Evolutionary conservation across 2,113 vertebrate species (phyloP), one percentile per base, ranked within the genome.

Genomic region (Chlamydotis undulata): DNA sequence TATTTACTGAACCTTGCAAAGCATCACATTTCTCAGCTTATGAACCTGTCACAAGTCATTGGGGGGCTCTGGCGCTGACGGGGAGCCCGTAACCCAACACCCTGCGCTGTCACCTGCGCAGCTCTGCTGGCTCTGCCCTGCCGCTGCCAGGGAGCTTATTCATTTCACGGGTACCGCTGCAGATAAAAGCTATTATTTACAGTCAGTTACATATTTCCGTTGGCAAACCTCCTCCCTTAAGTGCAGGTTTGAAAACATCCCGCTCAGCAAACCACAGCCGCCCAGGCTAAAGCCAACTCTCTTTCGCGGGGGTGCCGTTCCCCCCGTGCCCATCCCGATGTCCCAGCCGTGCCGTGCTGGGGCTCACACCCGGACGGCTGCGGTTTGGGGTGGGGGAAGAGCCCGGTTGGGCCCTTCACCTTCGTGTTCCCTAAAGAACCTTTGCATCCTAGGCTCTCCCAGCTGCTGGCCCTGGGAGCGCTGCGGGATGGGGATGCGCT

Each of bases 161-260:
- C 94, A 91, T 93, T 92, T 78, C 94, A 63, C 26, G 85, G 86
- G 79, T 70, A 24, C 53, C 43, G 64, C 75, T n/a, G 89, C 76
- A 96, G 92, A 96, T 96, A 95, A 96, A 96, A 96, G 94, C 83
- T 56, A 95, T 97, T 96, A 95, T 94, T 96, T 96, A 95, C 96
- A 96, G 96, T 95, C 91, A 75, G 96, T 96, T 97, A 92, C 96
- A 94, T 92, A 94, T 96, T 95, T 94, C 96, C 95, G 92, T 95
- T 95, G 95, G 96, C 95, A 94, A 95, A 91, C 92, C 94, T 92
- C 94, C 94, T 95, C 95, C 91, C 87, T 84, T 26, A 7, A 87
- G 78, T 31, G 50, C 87, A 47, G 87, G 74, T 90, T 95, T 96
- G 90, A 97, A 96, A 97, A 96, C 95, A 96, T 50, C 91, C 64